A percentile compares a stretch with the other conserved stretches of the same genome.
Evolutionary conservation across 2,797 vertebrate genomes (phyloP).

Genomic region (Delichon dasypus): DNA sequence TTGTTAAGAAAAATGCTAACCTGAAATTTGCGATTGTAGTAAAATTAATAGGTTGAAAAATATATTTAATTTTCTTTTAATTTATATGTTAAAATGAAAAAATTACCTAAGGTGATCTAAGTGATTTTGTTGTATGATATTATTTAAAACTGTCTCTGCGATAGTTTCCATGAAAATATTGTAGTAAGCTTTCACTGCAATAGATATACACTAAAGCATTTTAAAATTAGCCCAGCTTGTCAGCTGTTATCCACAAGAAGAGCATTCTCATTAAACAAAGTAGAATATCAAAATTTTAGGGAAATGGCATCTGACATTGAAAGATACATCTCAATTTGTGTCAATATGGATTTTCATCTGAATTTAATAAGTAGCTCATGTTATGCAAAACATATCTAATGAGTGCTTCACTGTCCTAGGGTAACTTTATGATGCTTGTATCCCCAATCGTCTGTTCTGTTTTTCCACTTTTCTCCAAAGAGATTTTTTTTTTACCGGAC

Average conservation of each 20-base stretch:
- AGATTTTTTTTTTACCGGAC: too few relatives aligned
- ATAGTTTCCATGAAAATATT: not conserved
- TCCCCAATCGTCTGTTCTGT: too few relatives aligned
- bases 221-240: not conserved
- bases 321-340: constrained; percentile 7
- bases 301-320: not conserved
- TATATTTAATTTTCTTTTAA: not conserved
- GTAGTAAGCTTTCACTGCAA: not conserved
- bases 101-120: not conserved
- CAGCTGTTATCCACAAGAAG: not conserved
- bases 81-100: not conserved
- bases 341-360: not conserved
- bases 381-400: not conserved
- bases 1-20: not conserved
- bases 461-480: too few relatives aligned
- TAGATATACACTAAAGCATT: not conserved
- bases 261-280: constrained; percentile 7
- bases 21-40: not conserved
- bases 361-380: not conserved
- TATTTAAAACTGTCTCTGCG: not conserved
- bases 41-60: not conserved
- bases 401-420: not conserved
- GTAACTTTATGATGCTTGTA: too few relatives aligned
- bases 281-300: not conserved
- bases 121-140: not conserved